Conservation (phyloP, 1,140 invertebrate species). For the Laupala kohalensis region DNA sequence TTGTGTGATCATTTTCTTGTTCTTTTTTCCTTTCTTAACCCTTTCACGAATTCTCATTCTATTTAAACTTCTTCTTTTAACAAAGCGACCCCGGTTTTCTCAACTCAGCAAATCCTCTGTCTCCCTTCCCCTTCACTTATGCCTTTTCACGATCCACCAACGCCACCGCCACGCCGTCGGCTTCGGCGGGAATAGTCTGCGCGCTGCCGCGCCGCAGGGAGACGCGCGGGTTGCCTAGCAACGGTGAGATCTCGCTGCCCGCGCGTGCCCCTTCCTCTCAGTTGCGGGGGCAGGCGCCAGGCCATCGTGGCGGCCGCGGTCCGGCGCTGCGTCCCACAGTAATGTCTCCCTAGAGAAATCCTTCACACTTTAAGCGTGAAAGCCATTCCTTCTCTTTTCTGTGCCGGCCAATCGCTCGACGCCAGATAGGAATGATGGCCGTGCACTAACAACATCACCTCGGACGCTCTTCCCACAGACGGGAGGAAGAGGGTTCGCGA, state of each 20-base stretch:
- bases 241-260: not conserved
- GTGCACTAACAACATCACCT: not conserved
- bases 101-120: too few relatives aligned
- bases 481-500: too few relatives aligned
- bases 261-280: constrained; percentile 1
- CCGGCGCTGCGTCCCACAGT: not conserved
- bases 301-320: not conserved
- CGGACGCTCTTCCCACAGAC: not conserved
- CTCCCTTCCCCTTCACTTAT: too few relatives aligned
- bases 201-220: not conserved
- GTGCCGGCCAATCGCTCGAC: constrained; percentile 1
- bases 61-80: too few relatives aligned
- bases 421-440: not conserved
- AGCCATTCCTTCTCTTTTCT: constrained; percentile 8
- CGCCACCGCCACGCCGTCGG: too few relatives aligned
- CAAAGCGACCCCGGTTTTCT: too few relatives aligned
- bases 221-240: not conserved
- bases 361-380: constrained; percentile 13
- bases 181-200: not conserved
- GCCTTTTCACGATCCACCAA: too few relatives aligned
- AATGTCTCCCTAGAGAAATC: constrained; percentile 5
- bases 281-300: not conserved
- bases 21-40: too few relatives aligned
- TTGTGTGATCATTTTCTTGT: too few relatives aligned
- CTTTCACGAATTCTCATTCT: too few relatives aligned